Percentiles rank a stretch among this genome's conserved stretches.
These are phyloP conservation scores for Junco hyemalis DNA, from an alignment of 2,113 vertebrate species.

Conservation along the genomic window DNA sequence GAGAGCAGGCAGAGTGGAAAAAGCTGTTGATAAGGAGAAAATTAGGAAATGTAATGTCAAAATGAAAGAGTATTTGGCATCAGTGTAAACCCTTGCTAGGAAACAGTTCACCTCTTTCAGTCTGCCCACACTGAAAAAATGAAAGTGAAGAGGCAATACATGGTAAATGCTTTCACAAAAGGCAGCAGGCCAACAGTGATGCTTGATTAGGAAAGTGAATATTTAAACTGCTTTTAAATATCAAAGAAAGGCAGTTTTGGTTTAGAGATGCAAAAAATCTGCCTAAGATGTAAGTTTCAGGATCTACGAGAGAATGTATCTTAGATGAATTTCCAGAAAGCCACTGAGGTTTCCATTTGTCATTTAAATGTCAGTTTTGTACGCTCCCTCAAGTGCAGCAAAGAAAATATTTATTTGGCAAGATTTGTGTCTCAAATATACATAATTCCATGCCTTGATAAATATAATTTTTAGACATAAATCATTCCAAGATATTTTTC, in stretches of 20 bases:
- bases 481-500: background rate
- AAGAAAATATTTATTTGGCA: background rate
- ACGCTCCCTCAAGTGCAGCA: background rate
- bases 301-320: background rate
- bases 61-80: slow-evolving; percentile 3
- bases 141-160: background rate
- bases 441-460: background rate
- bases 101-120: background rate
- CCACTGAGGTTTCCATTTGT: background rate
- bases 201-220: background rate
- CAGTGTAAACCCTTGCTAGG: background rate
- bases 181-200: background rate
- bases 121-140: background rate
- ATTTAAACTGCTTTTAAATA: background rate
- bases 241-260: background rate
- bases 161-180: background rate
- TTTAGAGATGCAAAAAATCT: background rate
- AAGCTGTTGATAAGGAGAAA: background rate
- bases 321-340: background rate
- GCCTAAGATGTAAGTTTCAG: background rate
- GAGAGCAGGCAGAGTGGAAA: background rate
- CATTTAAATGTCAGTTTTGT: background rate
- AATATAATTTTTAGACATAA: background rate
- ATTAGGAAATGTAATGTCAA: background rate
- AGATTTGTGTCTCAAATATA: background rate